These are phyloP conservation scores for Eristalinus sepulchralis DNA, from an alignment of 2,888 invertebrate genomes.

Conservation along the genomic window DNA sequence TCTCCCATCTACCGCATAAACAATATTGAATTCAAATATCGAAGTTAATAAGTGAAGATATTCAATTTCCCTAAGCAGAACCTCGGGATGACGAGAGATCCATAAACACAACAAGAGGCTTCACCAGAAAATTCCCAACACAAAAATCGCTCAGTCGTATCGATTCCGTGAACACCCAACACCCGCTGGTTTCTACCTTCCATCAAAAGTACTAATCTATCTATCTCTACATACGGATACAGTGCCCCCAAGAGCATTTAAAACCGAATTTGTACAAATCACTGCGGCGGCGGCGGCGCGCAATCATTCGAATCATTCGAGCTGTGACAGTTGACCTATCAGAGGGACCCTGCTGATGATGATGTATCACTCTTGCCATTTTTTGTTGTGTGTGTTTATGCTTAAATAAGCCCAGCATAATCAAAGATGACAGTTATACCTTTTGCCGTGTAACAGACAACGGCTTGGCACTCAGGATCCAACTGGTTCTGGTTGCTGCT, in stretches of 20 bases:
- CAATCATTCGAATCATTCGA: constrained; percentile 72
- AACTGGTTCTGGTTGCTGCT: constrained; percentile 50
- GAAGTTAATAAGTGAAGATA: constrained; percentile 4
- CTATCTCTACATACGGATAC: constrained; percentile 36
- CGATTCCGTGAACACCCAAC: constrained; percentile 69
- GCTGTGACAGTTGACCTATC: constrained; percentile 74
- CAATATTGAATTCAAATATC: not conserved
- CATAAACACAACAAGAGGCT: constrained; percentile 44
- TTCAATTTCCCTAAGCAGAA: constrained; percentile 49
- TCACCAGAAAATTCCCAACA: constrained; percentile 61
- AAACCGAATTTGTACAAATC: constrained; percentile 71
- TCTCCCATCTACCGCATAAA: not conserved
- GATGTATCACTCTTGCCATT: constrained; percentile 73
- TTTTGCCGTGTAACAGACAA: constrained; percentile 67
- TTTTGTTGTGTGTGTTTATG: constrained; percentile 70
- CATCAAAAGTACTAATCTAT: constrained; percentile 58
- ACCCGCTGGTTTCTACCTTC: constrained; percentile 69
- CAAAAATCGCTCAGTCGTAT: constrained; percentile 66
- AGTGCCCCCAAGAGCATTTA: constrained; percentile 66
- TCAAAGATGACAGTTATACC: constrained; percentile 70
- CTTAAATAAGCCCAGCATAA: constrained; percentile 72
- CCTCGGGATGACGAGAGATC: not conserved
- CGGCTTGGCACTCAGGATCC: constrained; percentile 62
- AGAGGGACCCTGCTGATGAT: constrained; percentile 73
- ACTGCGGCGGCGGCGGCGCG: constrained; percentile 57